Conservation (phyloP, 2,113 vertebrate species). For the Maccullochella peelii region DNA sequence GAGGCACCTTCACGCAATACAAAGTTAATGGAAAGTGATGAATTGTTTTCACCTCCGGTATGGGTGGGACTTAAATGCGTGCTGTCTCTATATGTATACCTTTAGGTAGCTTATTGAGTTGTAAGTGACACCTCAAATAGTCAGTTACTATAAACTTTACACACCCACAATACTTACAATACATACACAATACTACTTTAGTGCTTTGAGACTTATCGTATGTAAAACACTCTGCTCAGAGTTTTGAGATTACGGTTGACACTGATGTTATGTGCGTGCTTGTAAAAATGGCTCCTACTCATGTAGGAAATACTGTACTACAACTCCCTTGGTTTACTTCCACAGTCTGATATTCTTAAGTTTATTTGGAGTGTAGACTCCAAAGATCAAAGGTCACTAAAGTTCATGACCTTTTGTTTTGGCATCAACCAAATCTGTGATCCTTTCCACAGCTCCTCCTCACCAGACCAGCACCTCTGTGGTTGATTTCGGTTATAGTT, state of each 20-base stretch:
- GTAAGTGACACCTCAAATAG: too few species aligned
- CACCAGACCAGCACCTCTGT: not conserved
- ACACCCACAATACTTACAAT: too few species aligned
- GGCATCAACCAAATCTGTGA: constrained; percentile 6
- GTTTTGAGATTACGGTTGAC: not conserved
- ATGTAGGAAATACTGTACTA: not conserved
- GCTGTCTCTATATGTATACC: too few species aligned
- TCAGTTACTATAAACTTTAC: too few species aligned
- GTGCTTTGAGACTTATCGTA: too few species aligned
- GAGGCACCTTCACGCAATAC: too few species aligned
- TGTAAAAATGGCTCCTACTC: not conserved
- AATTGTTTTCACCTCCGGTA: too few species aligned
- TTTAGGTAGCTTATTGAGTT: too few species aligned
- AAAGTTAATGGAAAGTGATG: too few species aligned
- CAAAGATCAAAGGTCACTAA: constrained; percentile 8
- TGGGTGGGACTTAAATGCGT: too few species aligned
- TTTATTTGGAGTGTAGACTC: not conserved
- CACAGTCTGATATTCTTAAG: not conserved
- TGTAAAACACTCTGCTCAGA: not conserved
- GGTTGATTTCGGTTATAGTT: constrained; percentile 8
- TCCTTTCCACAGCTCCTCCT: not conserved
- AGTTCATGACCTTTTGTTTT: constrained; percentile 26
- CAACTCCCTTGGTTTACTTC: not conserved
- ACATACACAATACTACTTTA: too few species aligned
- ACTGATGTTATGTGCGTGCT: not conserved